Base-by-base conservation (phyloP, 2,797 vertebrate species). In the Morus bassanus region DNA sequence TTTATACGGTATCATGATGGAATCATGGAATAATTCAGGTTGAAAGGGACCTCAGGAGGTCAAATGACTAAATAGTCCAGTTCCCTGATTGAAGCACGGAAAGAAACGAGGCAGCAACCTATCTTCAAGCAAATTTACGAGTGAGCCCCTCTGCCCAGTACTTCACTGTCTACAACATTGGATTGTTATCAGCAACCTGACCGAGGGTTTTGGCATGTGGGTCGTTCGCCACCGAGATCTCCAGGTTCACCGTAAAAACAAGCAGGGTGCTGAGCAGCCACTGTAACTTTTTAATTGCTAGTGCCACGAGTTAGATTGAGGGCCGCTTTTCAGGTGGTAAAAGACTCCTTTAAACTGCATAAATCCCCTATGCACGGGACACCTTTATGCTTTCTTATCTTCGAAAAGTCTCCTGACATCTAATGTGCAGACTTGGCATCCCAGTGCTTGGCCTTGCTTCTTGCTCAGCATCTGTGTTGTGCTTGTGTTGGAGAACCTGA, bases 401-500 rank as follows among this genome's bases (percentile, higher is more conserved):
- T 64, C 1, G 2, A 39, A 59, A 85, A 82, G 6, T 13, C 19
- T 64, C 18, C 45, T 70, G 18, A 27, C 9, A 18, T 31, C 37
- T 65, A 45, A 39, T 0, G 1, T 0, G 1, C n/a, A 64, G 48
- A 39, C 39, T 19, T 19, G 63, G 23, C 24, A 3, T 39, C 41
- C 25, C 0, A 1, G 24, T 0, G 5, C 45, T 89, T 61, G 79
- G 45, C 10, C 9, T 63, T 41, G 9, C 25, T 75, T 81, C 69
- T 86, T 41, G 25, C 23, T 64, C 37, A 78, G 30, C 8, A 13
- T 30, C 31, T 70, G 14, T 24, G 21, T 33, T 21, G 23, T 37
- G 31, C 11, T 46, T 3, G 1, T 5, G 7, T 4, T 6, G 7
- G n/a, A 78, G 45, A 75, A 74, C 25, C 30, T 53, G 43, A 60